Evolutionary conservation across 2,797 vertebrate species (phyloP).

Genomic region (Clarias fuscus): DNA sequence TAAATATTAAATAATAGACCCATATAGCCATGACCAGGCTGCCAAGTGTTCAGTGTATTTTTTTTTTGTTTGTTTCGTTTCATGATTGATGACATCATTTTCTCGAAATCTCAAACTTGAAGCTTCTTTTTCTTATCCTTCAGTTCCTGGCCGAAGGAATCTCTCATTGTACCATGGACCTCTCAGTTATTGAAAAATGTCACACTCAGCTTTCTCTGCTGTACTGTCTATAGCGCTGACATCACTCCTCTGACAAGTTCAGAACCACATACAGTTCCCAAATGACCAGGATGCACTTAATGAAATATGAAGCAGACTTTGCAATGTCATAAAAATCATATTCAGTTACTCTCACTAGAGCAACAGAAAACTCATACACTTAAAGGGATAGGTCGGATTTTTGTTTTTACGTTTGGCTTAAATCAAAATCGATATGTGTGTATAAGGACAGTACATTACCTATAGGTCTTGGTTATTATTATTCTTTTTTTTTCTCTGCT

Average conservation of each 20-base stretch:
- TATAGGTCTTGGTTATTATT: no score
- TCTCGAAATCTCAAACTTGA: not conserved
- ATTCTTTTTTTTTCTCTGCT: no score
- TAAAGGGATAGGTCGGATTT: not conserved
- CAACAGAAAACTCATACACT: not conserved
- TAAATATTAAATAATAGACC: not conserved
- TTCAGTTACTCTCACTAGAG: not conserved
- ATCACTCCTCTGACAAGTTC: slow-evolving; percentile 1
- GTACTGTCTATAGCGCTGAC: not conserved
- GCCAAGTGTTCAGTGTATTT: not conserved
- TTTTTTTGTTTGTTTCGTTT: not conserved
- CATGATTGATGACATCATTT: not conserved
- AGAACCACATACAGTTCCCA: slow-evolving; percentile 16
- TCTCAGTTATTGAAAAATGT: slow-evolving; percentile 10
- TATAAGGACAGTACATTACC: no score
- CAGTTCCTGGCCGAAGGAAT: not conserved
- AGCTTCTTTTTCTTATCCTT: not conserved
- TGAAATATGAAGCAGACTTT: slow-evolving; percentile 18
- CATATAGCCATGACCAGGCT: not conserved
- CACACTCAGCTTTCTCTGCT: slow-evolving; percentile 19
- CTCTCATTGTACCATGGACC: not conserved
- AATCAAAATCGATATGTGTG: no score
- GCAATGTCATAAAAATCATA: not conserved
- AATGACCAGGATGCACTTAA: slow-evolving; percentile 4
- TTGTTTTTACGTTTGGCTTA: no score